These are phyloP conservation scores for Metopolophium dirhodum DNA, from an alignment of 1,140 invertebrate genomes.

Conservation along the genomic window DNA sequence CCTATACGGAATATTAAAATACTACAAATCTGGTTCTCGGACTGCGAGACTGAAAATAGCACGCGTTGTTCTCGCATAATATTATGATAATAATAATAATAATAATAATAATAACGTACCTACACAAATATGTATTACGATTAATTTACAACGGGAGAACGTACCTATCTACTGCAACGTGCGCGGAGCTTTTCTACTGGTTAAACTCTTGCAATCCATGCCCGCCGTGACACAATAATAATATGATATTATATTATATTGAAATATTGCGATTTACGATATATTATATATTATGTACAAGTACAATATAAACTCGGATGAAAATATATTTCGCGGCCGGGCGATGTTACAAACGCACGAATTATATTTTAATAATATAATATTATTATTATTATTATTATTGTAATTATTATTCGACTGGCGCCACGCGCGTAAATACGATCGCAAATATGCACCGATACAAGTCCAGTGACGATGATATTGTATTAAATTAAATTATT, in stretches of 20 bases:
- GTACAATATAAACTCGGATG: background rate
- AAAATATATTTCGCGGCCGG: background rate
- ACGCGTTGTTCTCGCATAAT: background rate
- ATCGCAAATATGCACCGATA: background rate
- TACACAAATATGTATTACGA: background rate
- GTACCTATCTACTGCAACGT: constrained; percentile 37
- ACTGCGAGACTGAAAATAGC: background rate
- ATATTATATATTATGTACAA: background rate
- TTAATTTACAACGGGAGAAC: constrained; percentile 10
- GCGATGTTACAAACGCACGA: background rate
- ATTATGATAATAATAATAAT: background rate
- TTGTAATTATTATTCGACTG: too few relatives aligned
- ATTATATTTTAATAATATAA: background rate
- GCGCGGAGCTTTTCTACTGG: background rate
- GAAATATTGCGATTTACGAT: background rate
- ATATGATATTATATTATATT: background rate
- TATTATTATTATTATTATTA: too few relatives aligned
- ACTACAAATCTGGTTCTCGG: background rate
- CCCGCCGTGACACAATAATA: background rate
- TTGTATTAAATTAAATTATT: background rate
- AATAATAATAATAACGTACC: background rate
- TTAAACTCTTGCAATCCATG: constrained; percentile 33
- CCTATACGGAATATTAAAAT: background rate
- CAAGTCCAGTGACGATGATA: background rate
- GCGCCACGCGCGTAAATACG: too few relatives aligned